Conservation (phyloP, 2,888 invertebrate species). For the Euplagia quadripunctaria region DNA sequence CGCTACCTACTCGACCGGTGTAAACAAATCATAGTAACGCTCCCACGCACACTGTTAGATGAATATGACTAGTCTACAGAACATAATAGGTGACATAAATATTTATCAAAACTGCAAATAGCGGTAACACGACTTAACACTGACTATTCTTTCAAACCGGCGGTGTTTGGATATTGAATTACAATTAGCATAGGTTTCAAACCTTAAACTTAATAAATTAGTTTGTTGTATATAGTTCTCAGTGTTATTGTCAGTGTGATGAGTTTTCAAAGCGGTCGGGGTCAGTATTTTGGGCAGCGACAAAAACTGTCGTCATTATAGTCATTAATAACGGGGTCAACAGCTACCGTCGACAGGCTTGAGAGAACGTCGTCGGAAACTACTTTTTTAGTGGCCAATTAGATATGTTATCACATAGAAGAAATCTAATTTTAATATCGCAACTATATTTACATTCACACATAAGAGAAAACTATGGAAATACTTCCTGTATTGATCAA, state of each 20-base stretch:
- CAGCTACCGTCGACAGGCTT: constrained; percentile 52
- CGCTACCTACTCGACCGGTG: constrained; percentile 67
- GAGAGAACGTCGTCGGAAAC: constrained; percentile 12
- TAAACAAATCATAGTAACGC: constrained; percentile 85
- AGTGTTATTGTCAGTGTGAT: constrained; percentile 32
- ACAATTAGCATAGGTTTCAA: background rate
- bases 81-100: constrained; percentile 47
- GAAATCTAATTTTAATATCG: constrained; percentile 2
- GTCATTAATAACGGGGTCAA: constrained; percentile 72
- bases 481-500: background rate
- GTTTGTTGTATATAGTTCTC: constrained; percentile 15
- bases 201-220: background rate
- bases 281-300: constrained; percentile 60
- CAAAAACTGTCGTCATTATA: constrained; percentile 69
- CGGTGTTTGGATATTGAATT: background rate
- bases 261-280: constrained; percentile 52
- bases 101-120: constrained; percentile 51
- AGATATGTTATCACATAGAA: constrained; percentile 25
- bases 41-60: constrained; percentile 71
- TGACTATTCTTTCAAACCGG: constrained; percentile 14
- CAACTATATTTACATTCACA: background rate
- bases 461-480: background rate
- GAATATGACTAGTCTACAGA: constrained; percentile 41
- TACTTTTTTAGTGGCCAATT: constrained; percentile 4
- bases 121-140: constrained; percentile 35